A percentile compares a stretch with the other conserved stretches of the same genome.
These are phyloP conservation scores for Perognathus longimembris DNA, from an alignment of 2,113 vertebrate genomes.

Conservation along the genomic window DNA sequence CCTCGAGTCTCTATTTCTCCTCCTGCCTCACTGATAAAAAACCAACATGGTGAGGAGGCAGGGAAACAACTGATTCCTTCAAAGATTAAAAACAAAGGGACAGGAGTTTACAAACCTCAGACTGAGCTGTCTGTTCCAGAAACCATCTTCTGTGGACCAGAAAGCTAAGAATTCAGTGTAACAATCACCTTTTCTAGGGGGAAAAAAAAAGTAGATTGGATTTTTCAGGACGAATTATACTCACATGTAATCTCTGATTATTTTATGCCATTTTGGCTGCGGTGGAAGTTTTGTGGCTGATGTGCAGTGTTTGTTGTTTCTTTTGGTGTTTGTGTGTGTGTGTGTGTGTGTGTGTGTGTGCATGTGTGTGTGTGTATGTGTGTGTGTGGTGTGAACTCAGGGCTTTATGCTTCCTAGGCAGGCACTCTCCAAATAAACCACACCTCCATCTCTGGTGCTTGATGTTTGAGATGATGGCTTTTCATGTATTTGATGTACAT, in stretches of 20 bases:
- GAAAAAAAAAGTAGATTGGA: neutral
- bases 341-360: no score
- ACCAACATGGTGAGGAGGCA: no score
- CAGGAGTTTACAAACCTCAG: constrained; percentile 42
- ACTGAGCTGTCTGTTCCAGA: neutral
- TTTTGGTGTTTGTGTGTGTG: no score
- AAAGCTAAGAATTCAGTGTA: neutral
- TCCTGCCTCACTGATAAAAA: neutral
- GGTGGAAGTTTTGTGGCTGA: neutral
- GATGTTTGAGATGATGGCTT: constrained; percentile 16
- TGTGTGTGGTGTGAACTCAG: no score
- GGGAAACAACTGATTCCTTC: neutral
- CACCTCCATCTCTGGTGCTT: neutral
- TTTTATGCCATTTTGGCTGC: neutral
- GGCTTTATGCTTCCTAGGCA: no score
- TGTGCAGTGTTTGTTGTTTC: no score
- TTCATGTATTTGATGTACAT: constrained; percentile 66
- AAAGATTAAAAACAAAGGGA: neutral
- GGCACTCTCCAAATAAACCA: no score
- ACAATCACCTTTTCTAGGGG: neutral
- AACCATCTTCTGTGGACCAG: neutral
- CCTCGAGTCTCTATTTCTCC: neutral
- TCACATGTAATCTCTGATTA: neutral
- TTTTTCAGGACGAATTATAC: neutral
- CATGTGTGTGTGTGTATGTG: no score